These are phyloP conservation scores for Zootermopsis nevadensis DNA, from an alignment of 2,888 invertebrate species.

Conservation along the genomic window DNA sequence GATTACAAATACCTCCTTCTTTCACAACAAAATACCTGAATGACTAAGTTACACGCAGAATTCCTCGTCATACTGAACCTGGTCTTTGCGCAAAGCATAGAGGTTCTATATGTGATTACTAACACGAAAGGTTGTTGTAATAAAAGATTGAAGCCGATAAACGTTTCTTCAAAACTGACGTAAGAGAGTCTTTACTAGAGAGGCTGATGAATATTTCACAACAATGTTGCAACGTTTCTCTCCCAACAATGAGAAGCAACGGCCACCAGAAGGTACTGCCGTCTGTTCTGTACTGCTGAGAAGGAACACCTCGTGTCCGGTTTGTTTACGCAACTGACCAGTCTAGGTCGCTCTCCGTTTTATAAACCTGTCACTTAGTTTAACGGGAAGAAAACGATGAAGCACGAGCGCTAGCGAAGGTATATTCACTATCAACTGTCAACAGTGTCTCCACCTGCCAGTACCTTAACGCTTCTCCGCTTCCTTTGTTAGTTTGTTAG, in stretches of 20 bases:
- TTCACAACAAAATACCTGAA: too few species aligned
- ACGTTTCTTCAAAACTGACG: too few species aligned
- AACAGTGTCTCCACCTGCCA: not conserved
- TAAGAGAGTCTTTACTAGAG: too few species aligned
- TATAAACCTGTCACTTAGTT: slow-evolving; percentile 11
- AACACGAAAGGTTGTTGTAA: too few species aligned
- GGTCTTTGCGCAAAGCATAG: too few species aligned
- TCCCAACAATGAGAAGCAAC: not conserved
- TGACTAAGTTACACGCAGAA: too few species aligned
- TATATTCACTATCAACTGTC: not conserved
- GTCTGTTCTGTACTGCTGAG: not conserved
- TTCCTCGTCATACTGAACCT: too few species aligned
- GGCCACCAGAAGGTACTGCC: slow-evolving; percentile 29
- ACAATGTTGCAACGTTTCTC: too few species aligned
- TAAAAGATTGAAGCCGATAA: too few species aligned
- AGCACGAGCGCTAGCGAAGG: not conserved
- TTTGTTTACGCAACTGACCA: not conserved
- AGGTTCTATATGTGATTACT: too few species aligned
- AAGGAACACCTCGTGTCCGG: not conserved
- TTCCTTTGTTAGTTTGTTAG: not conserved
- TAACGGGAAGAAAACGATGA: not conserved
- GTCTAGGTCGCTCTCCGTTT: not conserved
- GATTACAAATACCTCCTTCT: too few species aligned
- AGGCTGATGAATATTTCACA: too few species aligned
- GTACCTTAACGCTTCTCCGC: not conserved